Evolutionary conservation across 2,113 vertebrate species (phyloP), one percentile per base, ranked within the genome.

Genomic region (Coregonus clupeaformis): DNA sequence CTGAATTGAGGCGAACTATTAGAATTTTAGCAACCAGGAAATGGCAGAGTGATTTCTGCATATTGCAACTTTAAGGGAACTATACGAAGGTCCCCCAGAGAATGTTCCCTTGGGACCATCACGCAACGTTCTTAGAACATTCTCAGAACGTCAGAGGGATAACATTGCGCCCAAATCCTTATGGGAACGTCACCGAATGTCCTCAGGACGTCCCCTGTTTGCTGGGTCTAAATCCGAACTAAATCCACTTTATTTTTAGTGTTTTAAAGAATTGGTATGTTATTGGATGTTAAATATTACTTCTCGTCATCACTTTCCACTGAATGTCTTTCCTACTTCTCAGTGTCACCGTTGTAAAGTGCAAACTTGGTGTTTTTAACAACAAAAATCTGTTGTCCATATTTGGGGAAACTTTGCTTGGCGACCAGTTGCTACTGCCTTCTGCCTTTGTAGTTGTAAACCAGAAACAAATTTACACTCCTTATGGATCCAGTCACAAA

Each of bases 361-460:
- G 87, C 89, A 82, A 90, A 93, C 87, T 66, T 75, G 42, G 84
- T 89, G 82, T 82, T 65, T 2, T 73, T 85, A 86, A 67, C 60
- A 76, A 74, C 76, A 85, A 80, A 86, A 92, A 91, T 93, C 90
- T 91, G 85, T 93, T 91, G 89, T 92, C 90, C 87, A 89, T 88
- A 89, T 94, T 91, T 87, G 84, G 68, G 71, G 84, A 86, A 87
- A 85, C 82, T 92, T 92, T 91, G 86, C 91, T 94, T 95, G 91
- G 93, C 92, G 86, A 85, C 80, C 87, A 91, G 88, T 92, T 91
- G 93, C 94, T 94, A 93, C 93, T 91, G 90, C 88, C 85, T 89
- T 89, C 92, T 91, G 88, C 85, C 77, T 89, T 91, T 89, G 85
- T 93, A 90, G 93, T 91, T 92, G 87, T 91, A 92, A 94, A 93